Evolutionary conservation across 2,113 vertebrate genomes (phyloP), one percentile per base, ranked within the genome.

Genomic region (Limanda limanda): DNA sequence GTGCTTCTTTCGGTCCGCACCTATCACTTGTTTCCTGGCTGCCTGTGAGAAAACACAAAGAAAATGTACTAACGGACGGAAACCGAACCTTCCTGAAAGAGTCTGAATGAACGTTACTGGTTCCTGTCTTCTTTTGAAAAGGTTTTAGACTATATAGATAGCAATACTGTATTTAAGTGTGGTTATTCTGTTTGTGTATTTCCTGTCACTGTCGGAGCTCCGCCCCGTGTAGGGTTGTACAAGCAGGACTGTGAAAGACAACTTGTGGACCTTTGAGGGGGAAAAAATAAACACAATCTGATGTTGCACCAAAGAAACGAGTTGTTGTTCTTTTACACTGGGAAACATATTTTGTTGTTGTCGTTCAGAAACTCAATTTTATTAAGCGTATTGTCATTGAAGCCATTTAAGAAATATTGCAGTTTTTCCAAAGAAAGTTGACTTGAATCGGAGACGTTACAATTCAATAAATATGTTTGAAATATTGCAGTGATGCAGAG

Each of bases 131-230:
- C 61, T 56, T 64, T 73, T 82, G 64, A 54, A 84, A 79, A 78
- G 64, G 74, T 81, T 76, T 86, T 79, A 87, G 79, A 83, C 79
- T 85, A 82, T 90, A 86, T 91, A 91, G 88, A 92, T 86, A 90
- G 93, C 91, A 93, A 92, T 92, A 63, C 37, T 63, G 61, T 63
- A 93, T 92, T 86, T 85, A 86, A 88, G 85, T 92, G 86, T 94
- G 86, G 84, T 82, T 79, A 76, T 79, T 71, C 71, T 52, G 87
- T 86, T 85, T 84, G 74, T 90, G 81, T 89, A 80, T 81, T 78
- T 92, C 80, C 87, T 89, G 89, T 83, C 73, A 74, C 82, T 76
- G 85, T 89, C 78, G 24, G 81, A 76, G 68, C 68, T 80, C 85
- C 1, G 18, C 45, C 47, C 57, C 18, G 27, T 71, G 64, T 55